Evolutionary conservation across 2,888 invertebrate genomes (phyloP).

Genomic region (Ischnus inquisitorius): DNA sequence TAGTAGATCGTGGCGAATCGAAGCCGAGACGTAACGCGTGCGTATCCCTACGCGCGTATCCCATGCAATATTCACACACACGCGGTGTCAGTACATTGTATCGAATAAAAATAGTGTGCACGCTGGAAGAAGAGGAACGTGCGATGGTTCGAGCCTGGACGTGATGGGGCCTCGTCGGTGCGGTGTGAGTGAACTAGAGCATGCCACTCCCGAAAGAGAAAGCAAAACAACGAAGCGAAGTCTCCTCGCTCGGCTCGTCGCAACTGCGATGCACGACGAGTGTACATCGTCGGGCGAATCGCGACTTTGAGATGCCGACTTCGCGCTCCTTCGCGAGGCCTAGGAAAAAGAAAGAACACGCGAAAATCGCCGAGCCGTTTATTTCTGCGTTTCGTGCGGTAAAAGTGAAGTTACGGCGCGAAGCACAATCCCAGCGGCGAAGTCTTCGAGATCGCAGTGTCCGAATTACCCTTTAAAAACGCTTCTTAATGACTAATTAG

Average conservation of each 20-base stretch:
- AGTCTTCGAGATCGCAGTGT: background rate
- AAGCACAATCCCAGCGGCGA: background rate
- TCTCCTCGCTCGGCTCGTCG: constrained; percentile 67
- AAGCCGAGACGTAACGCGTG: constrained; percentile 59
- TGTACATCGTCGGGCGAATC: constrained; percentile 27
- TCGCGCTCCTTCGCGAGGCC: constrained; percentile 43
- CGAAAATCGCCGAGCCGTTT: constrained; percentile 70
- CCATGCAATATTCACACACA: background rate
- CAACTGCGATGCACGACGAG: constrained; percentile 53
- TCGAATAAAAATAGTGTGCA: constrained; percentile 37
- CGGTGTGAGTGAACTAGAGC: constrained; percentile 83
- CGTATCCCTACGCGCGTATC: constrained; percentile 40
- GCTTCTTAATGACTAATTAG: background rate
- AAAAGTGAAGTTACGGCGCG: constrained; percentile 74
- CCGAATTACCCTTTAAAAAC: background rate
- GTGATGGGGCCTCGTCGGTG: constrained; percentile 70
- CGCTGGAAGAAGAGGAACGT: constrained; percentile 44
- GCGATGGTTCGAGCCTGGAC: constrained; percentile 56
- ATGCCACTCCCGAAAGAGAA: constrained; percentile 85
- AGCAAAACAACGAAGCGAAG: constrained; percentile 83
- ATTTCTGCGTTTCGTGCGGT: constrained; percentile 76
- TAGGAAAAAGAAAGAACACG: constrained; percentile 63
- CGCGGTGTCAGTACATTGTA: constrained; percentile 42
- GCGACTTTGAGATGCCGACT: constrained; percentile 31
- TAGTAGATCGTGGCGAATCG: constrained; percentile 70